phyloP scores from a whole-genome alignment of 2,888 invertebrate genomes.

The Horisme vitalbata region DNA sequence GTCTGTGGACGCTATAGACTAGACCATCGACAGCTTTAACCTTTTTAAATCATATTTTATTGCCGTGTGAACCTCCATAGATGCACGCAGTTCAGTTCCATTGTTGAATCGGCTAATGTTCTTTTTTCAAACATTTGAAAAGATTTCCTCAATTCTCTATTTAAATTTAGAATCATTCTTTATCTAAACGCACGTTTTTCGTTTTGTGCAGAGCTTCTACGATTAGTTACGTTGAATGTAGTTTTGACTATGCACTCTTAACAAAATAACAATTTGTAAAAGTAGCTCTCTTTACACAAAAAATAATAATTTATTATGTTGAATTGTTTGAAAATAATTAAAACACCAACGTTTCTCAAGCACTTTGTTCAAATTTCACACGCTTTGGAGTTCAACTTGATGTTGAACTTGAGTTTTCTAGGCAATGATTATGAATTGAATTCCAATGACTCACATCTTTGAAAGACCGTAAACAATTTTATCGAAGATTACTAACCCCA shows the following conservation, averaged over 20 bases:
- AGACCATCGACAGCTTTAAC: constrained; percentile 9
- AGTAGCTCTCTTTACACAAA: too few species aligned
- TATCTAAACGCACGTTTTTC: constrained; percentile 43
- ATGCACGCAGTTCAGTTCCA: constrained; percentile 47
- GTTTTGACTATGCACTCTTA: not conserved
- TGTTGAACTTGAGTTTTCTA: constrained; percentile 20
- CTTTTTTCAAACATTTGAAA: constrained; percentile 33
- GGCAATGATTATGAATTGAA: constrained; percentile 25
- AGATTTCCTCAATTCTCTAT: constrained; percentile 34
- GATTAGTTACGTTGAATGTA: constrained; percentile 26
- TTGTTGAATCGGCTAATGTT: constrained; percentile 48
- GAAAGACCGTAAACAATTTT: constrained; percentile 27
- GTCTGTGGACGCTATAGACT: not conserved
- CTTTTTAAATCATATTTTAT: constrained; percentile 52
- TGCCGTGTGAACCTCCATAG: constrained; percentile 57
- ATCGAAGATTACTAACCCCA: constrained; percentile 28
- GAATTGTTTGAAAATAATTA: too few species aligned
- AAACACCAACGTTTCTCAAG: constrained; percentile 6
- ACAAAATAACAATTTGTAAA: too few species aligned
- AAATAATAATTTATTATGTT: too few species aligned
- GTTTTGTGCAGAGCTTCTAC: constrained; percentile 26
- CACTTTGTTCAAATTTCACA: constrained; percentile 28
- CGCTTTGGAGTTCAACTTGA: constrained; percentile 17
- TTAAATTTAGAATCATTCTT: constrained; percentile 37
- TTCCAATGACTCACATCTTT: constrained; percentile 30